Evolutionary conservation across 1,140 invertebrate species (phyloP), one percentile per base, ranked within the genome.

Genomic region (Parapsyche elsis): DNA sequence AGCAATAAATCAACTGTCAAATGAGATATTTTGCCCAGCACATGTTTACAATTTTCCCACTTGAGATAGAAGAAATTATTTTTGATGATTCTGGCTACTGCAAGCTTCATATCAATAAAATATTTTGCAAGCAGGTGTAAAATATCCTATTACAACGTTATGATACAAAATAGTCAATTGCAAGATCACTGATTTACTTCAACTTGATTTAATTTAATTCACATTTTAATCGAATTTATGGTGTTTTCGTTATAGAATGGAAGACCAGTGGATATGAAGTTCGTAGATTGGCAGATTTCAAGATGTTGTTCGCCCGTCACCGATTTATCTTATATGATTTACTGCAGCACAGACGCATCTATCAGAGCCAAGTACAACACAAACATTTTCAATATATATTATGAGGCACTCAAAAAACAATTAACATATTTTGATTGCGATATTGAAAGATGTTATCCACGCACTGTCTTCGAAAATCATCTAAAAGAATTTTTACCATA

Each of bases 301-400:
- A 87, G 89, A 53, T 86, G 85, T 21, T 84, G 86, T 12, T 90
- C 90, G 24, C 87, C 90, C 0, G 84, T 87, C 0, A 80, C 87
- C 0, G 92, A 92, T 83, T 81, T 92, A 2, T 61, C 87, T 44
- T 91, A 91, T 80, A 89, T 91, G 81, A 83, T 92, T 1, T 90
- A 89, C 83, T 87, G 86, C 4, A 89, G 90, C 14, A 88, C 90
- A 0, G 86, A 89, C 46, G 84, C 86, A 16, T 83, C 87, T 10
- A 85, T 90, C 19, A 85, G 90, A 1, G 81, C 82, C 2, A 57
- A 87, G 38, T 80, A 90, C 79, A 89, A 85, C 73, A 84, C 89
- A 26, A 73, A 86, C 10, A 83, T 90, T 0, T 45, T 91, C 10
- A 84, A 87, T n/a, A 83, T 86, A 49, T 92, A 91, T 84, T 87